These are phyloP conservation scores for Pseudanteris insignis DNA, from an alignment of 2,888 invertebrate species.

Conservation along the genomic window DNA sequence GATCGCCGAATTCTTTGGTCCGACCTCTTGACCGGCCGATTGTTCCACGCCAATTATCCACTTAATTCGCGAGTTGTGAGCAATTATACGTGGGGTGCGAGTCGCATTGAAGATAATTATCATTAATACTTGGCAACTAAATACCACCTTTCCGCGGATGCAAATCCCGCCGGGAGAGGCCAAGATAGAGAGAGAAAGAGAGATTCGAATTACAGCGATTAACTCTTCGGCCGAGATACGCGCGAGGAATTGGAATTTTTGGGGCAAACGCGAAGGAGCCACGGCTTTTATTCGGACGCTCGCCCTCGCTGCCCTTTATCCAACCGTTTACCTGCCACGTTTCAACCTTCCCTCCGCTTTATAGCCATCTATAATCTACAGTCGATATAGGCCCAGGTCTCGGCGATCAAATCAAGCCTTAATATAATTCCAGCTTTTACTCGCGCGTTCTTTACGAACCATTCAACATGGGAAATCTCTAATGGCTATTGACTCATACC, in stretches of 20 bases:
- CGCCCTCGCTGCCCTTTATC: constrained; percentile 41
- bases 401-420: constrained; percentile 14
- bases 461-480: neutral
- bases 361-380: constrained; percentile 34
- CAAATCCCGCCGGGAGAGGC: constrained; percentile 41
- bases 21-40: constrained; percentile 49
- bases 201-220: constrained; percentile 44
- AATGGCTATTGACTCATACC: too few relatives aligned
- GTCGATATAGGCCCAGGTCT: constrained; percentile 27
- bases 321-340: constrained; percentile 28
- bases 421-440: constrained; percentile 30
- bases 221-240: constrained; percentile 30
- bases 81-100: constrained; percentile 48
- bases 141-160: constrained; percentile 51
- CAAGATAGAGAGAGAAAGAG: constrained; percentile 1
- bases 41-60: constrained; percentile 49
- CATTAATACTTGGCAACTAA: constrained; percentile 50
- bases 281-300: constrained; percentile 30
- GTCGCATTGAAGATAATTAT: constrained; percentile 50
- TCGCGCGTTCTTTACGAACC: constrained; percentile 11
- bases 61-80: constrained; percentile 48
- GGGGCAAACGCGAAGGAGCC: constrained; percentile 12
- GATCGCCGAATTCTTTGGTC: constrained; percentile 48
- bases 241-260: constrained; percentile 8
- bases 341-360: constrained; percentile 21